A percentile compares a stretch with the other conserved stretches of the same genome.
Evolutionary conservation across 2,113 vertebrate genomes (phyloP).

Genomic region (Microtus montanus): DNA sequence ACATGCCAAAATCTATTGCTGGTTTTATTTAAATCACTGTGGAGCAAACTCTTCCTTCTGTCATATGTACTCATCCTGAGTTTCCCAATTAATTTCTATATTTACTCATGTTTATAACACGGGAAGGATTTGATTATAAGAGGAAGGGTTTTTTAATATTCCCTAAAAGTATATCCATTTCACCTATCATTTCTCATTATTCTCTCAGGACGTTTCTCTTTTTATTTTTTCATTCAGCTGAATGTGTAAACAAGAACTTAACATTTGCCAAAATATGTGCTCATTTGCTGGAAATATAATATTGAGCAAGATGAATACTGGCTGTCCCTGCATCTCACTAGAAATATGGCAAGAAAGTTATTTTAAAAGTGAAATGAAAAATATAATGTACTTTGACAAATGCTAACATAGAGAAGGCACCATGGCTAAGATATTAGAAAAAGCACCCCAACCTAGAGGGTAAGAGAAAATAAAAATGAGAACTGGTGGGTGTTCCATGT

Average conservation of each 20-base stretch:
- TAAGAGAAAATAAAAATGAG: neutral
- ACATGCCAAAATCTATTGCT: conserved; percentile 68
- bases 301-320: conserved; percentile 54
- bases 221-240: conserved; percentile 50
- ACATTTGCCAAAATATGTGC: conserved; percentile 51
- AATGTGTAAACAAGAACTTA: conserved; percentile 63
- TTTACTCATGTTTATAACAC: conserved; percentile 61
- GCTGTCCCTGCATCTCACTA: conserved; percentile 12
- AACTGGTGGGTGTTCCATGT: neutral
- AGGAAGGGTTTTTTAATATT: conserved; percentile 37
- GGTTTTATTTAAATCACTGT: conserved; percentile 71
- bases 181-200: conserved; percentile 50
- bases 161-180: conserved; percentile 48
- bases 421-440: neutral
- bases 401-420: neutral
- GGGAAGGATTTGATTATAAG: conserved; percentile 47
- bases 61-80: conserved; percentile 46
- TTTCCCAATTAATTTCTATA: conserved; percentile 73
- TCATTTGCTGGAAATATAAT: conserved; percentile 61
- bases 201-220: conserved; percentile 6
- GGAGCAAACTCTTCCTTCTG: conserved; percentile 64
- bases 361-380: conserved; percentile 45
- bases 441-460: neutral
- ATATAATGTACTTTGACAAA: conserved; percentile 10
- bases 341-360: conserved; percentile 47